Evolutionary conservation across 1,140 invertebrate species (phyloP).

Genomic region (Ganaspis sp.): DNA sequence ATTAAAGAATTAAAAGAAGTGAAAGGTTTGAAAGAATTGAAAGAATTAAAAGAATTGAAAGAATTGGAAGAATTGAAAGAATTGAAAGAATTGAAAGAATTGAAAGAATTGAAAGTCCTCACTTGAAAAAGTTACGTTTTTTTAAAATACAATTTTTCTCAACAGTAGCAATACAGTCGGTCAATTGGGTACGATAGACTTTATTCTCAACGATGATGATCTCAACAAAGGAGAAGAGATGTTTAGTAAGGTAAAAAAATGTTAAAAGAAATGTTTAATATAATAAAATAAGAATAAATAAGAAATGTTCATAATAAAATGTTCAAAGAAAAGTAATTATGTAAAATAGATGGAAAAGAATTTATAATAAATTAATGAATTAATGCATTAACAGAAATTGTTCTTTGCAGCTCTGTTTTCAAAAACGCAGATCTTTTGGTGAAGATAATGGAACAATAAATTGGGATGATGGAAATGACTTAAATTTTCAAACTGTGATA

Average conservation of each 20-base stretch:
- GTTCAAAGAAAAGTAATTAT: too few relatives aligned
- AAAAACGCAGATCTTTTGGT: constrained; percentile 38
- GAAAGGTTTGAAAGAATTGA: too few relatives aligned
- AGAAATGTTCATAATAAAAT: too few relatives aligned
- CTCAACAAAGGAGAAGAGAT: constrained; percentile 75
- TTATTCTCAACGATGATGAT: constrained; percentile 76
- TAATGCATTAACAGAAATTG: background rate
- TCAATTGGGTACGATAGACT: constrained; percentile 76
- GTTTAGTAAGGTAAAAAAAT: constrained; percentile 76
- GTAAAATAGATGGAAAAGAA: too few relatives aligned
- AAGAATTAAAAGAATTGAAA: too few relatives aligned
- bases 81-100: too few relatives aligned
- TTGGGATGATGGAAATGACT: constrained; percentile 71
- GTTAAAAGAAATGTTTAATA: background rate
- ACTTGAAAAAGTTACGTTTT: too few relatives aligned
- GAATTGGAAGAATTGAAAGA: too few relatives aligned
- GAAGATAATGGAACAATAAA: constrained; percentile 58
- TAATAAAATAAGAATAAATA: too few relatives aligned
- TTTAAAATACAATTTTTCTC: constrained; percentile 37
- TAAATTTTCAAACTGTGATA: constrained; percentile 74
- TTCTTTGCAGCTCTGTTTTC: constrained; percentile 43
- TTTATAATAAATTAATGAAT: too few relatives aligned
- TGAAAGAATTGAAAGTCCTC: too few relatives aligned
- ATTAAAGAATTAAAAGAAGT: too few relatives aligned
- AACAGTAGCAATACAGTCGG: constrained; percentile 74